Evolutionary conservation across 1,140 invertebrate genomes (phyloP), one percentile per base, ranked within the genome.

Genomic region (Pogonomyrmex barbatus): DNA sequence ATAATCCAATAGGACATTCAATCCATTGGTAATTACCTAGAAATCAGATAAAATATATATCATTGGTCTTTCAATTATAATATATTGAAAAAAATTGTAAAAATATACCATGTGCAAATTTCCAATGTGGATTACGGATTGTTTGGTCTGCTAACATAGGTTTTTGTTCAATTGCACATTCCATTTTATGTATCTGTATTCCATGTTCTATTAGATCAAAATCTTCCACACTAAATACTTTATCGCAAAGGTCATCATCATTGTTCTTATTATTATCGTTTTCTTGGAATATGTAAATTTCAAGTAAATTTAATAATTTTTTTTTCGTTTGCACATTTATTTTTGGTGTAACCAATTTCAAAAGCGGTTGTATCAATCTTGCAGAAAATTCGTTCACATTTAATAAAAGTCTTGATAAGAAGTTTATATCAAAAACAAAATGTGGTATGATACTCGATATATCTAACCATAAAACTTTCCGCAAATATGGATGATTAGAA

Each of bases 1-100:
- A 73, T 78, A 94, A 87, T 73, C 95, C 95, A 78, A 95, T 93
- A 17, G 94, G 92, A 88, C 91, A 93, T 30, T 54, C 77, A 14
- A 63, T 73, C 95, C 94, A 95, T 65, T 93, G 85, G 54, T 85
- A 77, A 79, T 91, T 76, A 5, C 65, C 93, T 93, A 70, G 79
- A 91, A 79, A 42, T 39, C 17, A 78, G 5, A 52, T 58, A 62
- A 67, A 30, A 76, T 71, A 63, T 70, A 36, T 54, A 47, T 83
- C 4, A 85, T 47, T 76, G 3, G 52, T 30, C n/a, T 52, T 30
- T 8, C n/a, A 88, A 45, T 45, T 56, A 63, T 56, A 58, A 45
- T 6, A 56, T 67, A 42, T 30, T n/a, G n/a, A 42, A 30, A 77
- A 33, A n/a, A 65, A 79, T 83, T 62, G 2, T 68, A 24, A 58